Percentiles rank a stretch among this genome's conserved stretches.
These are phyloP conservation scores for Probaryconus sp. DNA, from an alignment of 1,140 invertebrate species.

Conservation along the genomic window DNA sequence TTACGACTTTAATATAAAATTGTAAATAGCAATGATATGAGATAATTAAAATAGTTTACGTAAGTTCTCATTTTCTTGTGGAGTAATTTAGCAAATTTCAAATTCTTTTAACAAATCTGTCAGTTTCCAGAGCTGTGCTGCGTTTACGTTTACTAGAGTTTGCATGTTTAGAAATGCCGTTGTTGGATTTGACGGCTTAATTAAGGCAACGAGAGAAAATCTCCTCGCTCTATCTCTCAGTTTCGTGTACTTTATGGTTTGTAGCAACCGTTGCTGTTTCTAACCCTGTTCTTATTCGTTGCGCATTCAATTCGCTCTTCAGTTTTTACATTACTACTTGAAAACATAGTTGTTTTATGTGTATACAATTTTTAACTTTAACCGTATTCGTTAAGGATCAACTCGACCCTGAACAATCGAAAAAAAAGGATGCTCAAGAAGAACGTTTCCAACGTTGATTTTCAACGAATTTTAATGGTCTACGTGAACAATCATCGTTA, in stretches of 20 bases:
- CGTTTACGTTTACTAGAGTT: constrained; percentile 58
- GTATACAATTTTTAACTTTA: constrained; percentile 46
- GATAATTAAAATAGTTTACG: too few relatives aligned
- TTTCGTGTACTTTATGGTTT: constrained; percentile 54
- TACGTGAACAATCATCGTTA: too few relatives aligned
- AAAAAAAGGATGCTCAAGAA: too few relatives aligned
- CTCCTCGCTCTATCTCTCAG: constrained; percentile 55
- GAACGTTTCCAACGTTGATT: too few relatives aligned
- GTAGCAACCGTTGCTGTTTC: constrained; percentile 19
- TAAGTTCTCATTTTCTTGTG: constrained; percentile 22
- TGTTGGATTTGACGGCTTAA: constrained; percentile 67
- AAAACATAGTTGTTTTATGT: constrained; percentile 14
- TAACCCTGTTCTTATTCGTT: constrained; percentile 37
- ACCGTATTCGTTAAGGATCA: too few relatives aligned
- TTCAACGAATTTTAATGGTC: too few relatives aligned
- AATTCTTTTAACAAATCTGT: constrained; percentile 59
- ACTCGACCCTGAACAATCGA: too few relatives aligned
- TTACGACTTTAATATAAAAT: too few relatives aligned
- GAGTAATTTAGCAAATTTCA: constrained; percentile 40
- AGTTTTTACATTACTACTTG: constrained; percentile 31
- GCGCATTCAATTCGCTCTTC: constrained; percentile 36
- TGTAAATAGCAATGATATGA: too few relatives aligned
- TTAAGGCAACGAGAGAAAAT: constrained; percentile 63
- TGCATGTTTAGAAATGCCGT: constrained; percentile 62
- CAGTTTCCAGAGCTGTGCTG: constrained; percentile 54